Base-by-base conservation (phyloP, 2,797 vertebrate genomes). In the Rhinatrema bivittatum region DNA sequence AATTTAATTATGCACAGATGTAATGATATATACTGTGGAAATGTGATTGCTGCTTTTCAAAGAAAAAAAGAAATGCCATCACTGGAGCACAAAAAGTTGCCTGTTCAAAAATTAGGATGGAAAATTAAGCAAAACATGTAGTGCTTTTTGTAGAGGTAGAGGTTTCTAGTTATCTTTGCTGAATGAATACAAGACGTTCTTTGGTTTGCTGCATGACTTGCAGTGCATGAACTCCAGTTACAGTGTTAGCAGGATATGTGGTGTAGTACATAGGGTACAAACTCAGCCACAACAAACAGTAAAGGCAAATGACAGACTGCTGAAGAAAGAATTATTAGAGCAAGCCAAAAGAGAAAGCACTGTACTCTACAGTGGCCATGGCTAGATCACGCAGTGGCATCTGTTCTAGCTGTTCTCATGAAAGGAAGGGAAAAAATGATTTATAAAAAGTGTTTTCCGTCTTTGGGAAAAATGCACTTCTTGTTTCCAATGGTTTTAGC, bases 401-500 rank as follows among this genome's bases (percentile, higher is more conserved):
- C n/a, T n/a, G n/a, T n/a, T n/a, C n/a, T n/a, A n/a, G n/a, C n/a
- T n/a, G n/a, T n/a, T n/a, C n/a, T n/a, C n/a, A n/a, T n/a, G n/a
- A n/a, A n/a, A n/a, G 1, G 51, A 34, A 40, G 32, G n/a, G n/a
- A 51, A 39, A 61, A 50, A 68, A 62, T 40, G 46, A 59, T 62
- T 62, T 46, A 49, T 14, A 34, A 38, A 37, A 74, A 70, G 49
- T 29, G 58, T 72, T 62, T 70, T 53, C 69, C 69, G n/a, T n/a
- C n/a, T n/a, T 66, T 36, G 38, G 62, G 68, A 62, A 39, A 56
- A 68, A 52, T 18, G 54, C 55, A 58, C 73, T 46, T 49, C 68
- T 59, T 68, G 53, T 59, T 72, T 80, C 71, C 77, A 75, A 76
- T 43, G 40, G 56, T 58, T 63, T 67, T 69, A 61, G 60, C 63